phyloP scores from a whole-genome alignment of 2,888 invertebrate species.

The Drosophila suboccidentalis region DNA sequence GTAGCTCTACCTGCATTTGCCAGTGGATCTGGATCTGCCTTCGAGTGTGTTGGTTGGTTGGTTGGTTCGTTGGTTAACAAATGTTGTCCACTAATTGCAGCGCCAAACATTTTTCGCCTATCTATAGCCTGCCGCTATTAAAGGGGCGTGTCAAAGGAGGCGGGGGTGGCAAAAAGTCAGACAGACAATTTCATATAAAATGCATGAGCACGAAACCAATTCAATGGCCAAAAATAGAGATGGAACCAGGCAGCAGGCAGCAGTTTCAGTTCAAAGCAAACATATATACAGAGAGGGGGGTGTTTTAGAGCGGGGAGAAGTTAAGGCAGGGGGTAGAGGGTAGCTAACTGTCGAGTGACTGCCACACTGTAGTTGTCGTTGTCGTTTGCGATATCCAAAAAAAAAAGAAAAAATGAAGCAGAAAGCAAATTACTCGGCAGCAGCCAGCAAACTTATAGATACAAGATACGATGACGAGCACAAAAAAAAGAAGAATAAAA shows the following conservation, averaged over 20 bases:
- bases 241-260: constrained; percentile 6
- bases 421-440: constrained; percentile 65
- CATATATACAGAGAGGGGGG: background rate
- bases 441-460: constrained; percentile 68
- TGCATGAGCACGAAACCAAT: constrained; percentile 81
- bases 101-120: constrained; percentile 55
- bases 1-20: constrained; percentile 64
- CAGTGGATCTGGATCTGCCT: constrained; percentile 25
- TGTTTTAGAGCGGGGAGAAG: background rate
- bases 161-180: constrained; percentile 37
- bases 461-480: constrained; percentile 62
- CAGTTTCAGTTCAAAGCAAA: background rate
- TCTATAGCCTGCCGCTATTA: constrained; percentile 45
- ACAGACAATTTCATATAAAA: constrained; percentile 80
- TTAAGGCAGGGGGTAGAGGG: background rate
- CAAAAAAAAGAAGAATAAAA: constrained; percentile 27
- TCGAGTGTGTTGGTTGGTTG: constrained; percentile 47
- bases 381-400: constrained; percentile 15
- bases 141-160: constrained; percentile 10
- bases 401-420: constrained; percentile 5
- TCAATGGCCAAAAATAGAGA: constrained; percentile 60
- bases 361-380: constrained; percentile 30
- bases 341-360: constrained; percentile 33
- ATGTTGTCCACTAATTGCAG: constrained; percentile 78
- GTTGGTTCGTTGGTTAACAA: constrained; percentile 64